These are phyloP conservation scores for Bolborhynchus lineola DNA, from an alignment of 2,113 vertebrate genomes.

Conservation along the genomic window DNA sequence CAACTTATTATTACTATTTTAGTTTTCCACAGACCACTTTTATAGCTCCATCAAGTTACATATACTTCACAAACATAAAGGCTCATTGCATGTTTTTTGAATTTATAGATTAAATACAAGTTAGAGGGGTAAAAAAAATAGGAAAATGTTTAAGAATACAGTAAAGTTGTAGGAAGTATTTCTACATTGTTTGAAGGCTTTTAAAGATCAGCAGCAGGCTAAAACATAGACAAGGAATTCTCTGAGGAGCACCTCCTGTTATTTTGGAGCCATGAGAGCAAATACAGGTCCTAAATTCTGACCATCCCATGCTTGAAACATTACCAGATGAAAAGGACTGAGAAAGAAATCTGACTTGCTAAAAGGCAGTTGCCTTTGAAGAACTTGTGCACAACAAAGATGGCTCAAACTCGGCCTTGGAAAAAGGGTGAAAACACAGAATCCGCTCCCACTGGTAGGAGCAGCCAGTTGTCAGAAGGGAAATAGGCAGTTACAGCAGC, in stretches of 20 bases:
- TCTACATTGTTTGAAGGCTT: background rate
- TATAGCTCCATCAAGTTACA: background rate
- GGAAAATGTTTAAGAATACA: background rate
- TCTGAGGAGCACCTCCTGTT: background rate
- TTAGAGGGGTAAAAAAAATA: fast-evolving
- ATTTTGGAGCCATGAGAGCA: background rate
- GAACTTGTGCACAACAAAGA: background rate
- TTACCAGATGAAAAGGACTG: background rate
- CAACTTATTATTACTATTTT: slow-evolving; percentile 62
- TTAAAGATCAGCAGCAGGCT: background rate
- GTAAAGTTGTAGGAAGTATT: background rate
- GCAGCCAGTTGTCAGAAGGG: background rate
- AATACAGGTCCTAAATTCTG: background rate
- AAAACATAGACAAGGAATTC: background rate
- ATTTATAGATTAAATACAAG: background rate
- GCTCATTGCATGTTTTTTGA: background rate
- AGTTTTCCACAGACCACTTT: slow-evolving; percentile 24
- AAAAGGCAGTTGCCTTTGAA: background rate
- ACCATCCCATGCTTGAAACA: background rate
- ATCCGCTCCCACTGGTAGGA: background rate
- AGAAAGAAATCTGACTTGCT: background rate
- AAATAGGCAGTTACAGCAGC: background rate
- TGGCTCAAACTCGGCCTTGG: background rate
- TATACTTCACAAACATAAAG: background rate
- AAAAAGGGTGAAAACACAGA: background rate